Conservation (phyloP, 2,797 vertebrate genomes). For the Pantherophis vulpinus region DNA sequence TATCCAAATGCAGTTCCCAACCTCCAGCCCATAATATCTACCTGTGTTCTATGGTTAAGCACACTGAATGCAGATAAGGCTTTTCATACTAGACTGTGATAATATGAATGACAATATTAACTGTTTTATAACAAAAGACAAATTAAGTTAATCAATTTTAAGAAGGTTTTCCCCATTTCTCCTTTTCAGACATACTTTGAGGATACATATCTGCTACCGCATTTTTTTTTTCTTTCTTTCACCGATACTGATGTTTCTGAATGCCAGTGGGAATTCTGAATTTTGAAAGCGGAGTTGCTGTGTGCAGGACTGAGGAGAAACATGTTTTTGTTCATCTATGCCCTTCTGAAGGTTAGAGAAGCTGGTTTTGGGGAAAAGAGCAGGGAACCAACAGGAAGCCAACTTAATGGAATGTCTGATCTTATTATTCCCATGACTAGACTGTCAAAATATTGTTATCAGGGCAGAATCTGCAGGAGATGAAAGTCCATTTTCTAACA, state of each 20-base stretch:
- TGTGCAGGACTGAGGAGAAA: neutral
- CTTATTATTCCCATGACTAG: neutral
- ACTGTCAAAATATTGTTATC: neutral
- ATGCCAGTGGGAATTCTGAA: conserved; percentile 4
- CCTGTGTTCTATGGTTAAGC: neutral
- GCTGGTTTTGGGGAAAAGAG: neutral
- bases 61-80: neutral
- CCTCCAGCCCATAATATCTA: neutral
- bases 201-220: neutral
- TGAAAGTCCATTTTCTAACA: neutral
- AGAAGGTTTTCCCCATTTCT: neutral
- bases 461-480: neutral
- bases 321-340: neutral
- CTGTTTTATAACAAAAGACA: conserved; percentile 12
- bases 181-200: neutral
- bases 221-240: neutral
- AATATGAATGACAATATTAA: conserved; percentile 3
- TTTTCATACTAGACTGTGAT: neutral
- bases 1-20: conserved; percentile 28
- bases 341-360: neutral
- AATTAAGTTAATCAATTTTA: neutral
- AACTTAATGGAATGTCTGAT: neutral
- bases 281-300: neutral
- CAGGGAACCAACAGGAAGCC: neutral
- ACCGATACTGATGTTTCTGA: neutral